A percentile compares a stretch with the other conserved stretches of the same genome.
Evolutionary conservation across 2,113 vertebrate genomes (phyloP).

Genomic region (Phyllostomus discolor): DNA sequence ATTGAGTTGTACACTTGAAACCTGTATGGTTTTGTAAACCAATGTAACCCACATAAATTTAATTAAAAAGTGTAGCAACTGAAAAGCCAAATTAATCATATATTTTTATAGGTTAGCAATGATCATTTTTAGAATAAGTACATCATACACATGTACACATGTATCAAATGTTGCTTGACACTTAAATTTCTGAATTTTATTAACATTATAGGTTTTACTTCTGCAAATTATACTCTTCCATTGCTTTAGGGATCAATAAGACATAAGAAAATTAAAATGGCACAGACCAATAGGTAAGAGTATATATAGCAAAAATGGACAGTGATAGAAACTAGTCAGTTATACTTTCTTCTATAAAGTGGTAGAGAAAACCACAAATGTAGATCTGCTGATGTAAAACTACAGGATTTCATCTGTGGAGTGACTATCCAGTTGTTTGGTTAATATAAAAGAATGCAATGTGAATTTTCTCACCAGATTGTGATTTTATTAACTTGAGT

Average conservation of each 20-base stretch:
- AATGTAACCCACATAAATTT: too few species aligned
- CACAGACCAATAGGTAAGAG: background rate
- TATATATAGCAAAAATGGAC: background rate
- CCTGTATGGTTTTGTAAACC: too few species aligned
- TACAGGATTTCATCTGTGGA: background rate
- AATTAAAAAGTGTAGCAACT: background rate
- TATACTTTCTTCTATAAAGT: background rate
- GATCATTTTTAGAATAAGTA: background rate
- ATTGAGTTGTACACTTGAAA: too few species aligned
- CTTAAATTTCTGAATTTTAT: background rate
- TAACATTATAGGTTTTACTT: background rate
- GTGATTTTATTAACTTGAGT: background rate
- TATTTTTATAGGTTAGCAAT: background rate
- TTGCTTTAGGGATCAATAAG: background rate
- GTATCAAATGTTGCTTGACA: background rate
- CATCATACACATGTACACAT: background rate
- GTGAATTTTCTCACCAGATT: background rate
- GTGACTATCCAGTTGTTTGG: background rate
- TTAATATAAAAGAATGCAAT: background rate
- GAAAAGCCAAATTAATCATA: background rate
- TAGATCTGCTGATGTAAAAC: background rate
- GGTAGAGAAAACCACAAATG: background rate
- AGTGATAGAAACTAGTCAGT: background rate
- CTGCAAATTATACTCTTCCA: background rate
- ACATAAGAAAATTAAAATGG: background rate